Base-by-base conservation (phyloP, 2,113 vertebrate species). In the Ariopsis seemanni region DNA sequence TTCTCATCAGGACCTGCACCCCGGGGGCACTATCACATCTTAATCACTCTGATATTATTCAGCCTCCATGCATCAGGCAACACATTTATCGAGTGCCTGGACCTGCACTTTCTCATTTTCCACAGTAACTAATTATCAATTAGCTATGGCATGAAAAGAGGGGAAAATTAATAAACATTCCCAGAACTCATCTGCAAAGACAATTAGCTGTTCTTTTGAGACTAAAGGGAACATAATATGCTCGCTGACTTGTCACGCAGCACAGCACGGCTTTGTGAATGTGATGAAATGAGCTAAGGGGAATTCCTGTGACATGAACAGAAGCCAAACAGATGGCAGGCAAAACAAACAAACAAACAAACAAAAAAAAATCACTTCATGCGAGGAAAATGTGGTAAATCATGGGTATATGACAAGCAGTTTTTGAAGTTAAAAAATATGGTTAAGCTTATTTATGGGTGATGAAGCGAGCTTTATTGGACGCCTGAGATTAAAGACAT, bases 51-150 rank as follows among this genome's bases (percentile, higher is more conserved):
- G 71, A 88, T 81, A 82, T 83, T 79, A 71, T 25, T 50, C 81
- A 88, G 85, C 72, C 86, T 79, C 53, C 85, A 86, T 74, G 88
- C 74, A 86, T 84, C 85, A 85, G 85, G 90, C 88, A 83, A 72
- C 86, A 88, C 83, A 84, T 71, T 86, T 11, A 86, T 87, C 84
- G 75, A 69, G 67, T 82, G 27, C 22, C 52, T 20, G 75, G 71
- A 86, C 79, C 88, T 67, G 25, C 7, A 34, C 77, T 69, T 72
- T 80, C 72, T 87, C 72, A 86, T 85, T 89, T 78, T 87, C 85
- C 53, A 48, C 86, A 84, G 80, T n/a, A 77, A 57, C 88, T 89
- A 91, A 91, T 90, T 90, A 90, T 89, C 82, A 90, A 88, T 89
- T 90, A 88, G 74, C 65, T 22, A 60, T 55, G 57, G 85, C 78